Evolutionary conservation across 2,797 vertebrate genomes (phyloP).

Genomic region (Gadopsis marmoratus): DNA sequence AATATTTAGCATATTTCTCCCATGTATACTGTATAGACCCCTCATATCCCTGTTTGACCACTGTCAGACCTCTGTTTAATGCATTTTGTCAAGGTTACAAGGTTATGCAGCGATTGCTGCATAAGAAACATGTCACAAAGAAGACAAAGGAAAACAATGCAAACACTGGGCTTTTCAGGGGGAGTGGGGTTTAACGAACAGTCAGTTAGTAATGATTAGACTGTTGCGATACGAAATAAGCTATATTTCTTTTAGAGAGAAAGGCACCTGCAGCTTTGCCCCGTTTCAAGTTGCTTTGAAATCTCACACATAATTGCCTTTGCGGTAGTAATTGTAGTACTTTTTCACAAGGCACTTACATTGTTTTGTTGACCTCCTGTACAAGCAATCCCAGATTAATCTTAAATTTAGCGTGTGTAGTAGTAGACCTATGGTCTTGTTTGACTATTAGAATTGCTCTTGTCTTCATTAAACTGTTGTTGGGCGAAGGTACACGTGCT

Average conservation of each 20-base stretch:
- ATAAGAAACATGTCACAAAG: no score
- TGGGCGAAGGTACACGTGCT: constrained; percentile 16
- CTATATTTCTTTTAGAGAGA: no score
- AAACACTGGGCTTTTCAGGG: no score
- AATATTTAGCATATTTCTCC: not conserved
- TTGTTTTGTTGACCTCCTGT: not conserved
- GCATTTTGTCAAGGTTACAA: not conserved
- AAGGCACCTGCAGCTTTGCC: not conserved
- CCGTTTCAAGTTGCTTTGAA: not conserved
- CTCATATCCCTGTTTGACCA: not conserved
- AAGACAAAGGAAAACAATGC: no score
- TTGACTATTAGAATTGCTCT: not conserved
- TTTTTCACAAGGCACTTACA: not conserved
- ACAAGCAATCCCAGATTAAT: not conserved
- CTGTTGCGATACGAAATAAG: no score
- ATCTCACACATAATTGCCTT: not conserved
- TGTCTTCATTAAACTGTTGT: constrained; percentile 4
- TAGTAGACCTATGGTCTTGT: not conserved
- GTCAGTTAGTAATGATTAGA: not conserved
- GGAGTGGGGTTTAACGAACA: no score
- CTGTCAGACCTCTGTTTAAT: not conserved
- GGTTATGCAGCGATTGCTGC: no score
- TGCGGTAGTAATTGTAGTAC: not conserved
- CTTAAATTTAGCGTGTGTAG: not conserved
- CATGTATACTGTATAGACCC: not conserved